Evolutionary conservation across 2,888 invertebrate species (phyloP).

Genomic region (Dasysyrphus tricinctus): DNA sequence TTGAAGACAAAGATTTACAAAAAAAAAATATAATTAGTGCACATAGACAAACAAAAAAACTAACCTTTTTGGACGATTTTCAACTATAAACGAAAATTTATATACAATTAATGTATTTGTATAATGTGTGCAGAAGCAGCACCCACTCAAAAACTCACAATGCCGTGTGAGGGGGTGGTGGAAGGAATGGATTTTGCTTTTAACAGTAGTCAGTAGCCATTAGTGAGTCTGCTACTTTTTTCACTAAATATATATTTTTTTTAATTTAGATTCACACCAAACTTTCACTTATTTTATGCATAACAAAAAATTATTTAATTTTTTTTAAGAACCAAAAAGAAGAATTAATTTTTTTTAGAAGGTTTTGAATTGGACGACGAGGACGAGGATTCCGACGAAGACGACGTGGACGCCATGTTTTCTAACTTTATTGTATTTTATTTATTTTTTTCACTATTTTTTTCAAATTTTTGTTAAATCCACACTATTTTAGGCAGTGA

Average conservation of each 20-base stretch:
- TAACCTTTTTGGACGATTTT: constrained; percentile 71
- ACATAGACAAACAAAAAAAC: constrained; percentile 36
- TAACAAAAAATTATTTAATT: constrained; percentile 15
- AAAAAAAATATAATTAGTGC: constrained; percentile 28
- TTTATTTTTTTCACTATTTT: not conserved
- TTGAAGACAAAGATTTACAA: not conserved
- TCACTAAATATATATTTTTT: constrained; percentile 27
- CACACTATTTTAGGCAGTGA: constrained; percentile 58
- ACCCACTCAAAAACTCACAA: constrained; percentile 69
- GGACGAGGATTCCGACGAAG: constrained; percentile 69
- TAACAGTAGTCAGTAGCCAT: constrained; percentile 73
- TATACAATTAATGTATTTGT: constrained; percentile 28
- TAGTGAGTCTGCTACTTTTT: constrained; percentile 40
- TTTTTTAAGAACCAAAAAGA: constrained; percentile 9
- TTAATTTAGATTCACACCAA: constrained; percentile 34
- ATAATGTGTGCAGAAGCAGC: constrained; percentile 61
- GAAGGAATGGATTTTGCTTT: constrained; percentile 69
- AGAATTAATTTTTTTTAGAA: constrained; percentile 45
- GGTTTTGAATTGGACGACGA: constrained; percentile 67
- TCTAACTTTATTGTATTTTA: constrained; percentile 58
- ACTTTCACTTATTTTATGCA: constrained; percentile 62
- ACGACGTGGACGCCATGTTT: constrained; percentile 75
- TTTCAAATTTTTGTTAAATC: constrained; percentile 43
- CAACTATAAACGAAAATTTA: constrained; percentile 62
- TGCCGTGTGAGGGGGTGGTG: constrained; percentile 66